These are phyloP conservation scores for Saccostrea cuccullata DNA, from an alignment of 1,140 invertebrate species.

Conservation along the genomic window DNA sequence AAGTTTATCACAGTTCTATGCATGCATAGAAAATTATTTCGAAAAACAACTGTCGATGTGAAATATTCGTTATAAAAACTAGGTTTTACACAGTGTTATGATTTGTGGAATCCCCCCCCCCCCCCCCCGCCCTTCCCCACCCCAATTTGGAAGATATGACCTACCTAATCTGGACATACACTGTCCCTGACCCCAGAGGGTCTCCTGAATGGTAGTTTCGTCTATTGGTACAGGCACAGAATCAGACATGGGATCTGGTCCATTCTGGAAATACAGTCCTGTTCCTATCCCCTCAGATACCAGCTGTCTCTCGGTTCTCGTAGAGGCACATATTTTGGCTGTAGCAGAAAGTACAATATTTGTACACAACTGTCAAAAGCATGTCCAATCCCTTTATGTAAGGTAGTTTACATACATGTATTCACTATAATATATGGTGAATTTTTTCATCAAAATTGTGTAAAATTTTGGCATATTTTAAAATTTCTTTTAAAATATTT, in stretches of 20 bases:
- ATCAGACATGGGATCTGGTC: neutral
- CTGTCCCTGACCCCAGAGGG: slow-evolving; percentile 10
- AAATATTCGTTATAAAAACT: too few relatives aligned
- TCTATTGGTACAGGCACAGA: neutral
- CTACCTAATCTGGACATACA: slow-evolving; percentile 13
- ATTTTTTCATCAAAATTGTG: neutral
- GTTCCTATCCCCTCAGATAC: neutral
- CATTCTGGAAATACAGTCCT: slow-evolving; percentile 28
- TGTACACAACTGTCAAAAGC: too few relatives aligned
- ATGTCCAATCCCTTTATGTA: too few relatives aligned
- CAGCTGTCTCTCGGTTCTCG: neutral
- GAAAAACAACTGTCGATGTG: too few relatives aligned
- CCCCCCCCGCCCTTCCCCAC: too few relatives aligned
- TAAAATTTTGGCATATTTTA: neutral
- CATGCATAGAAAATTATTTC: too few relatives aligned
- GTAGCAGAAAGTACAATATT: neutral
- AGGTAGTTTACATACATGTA: too few relatives aligned
- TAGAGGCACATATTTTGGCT: slow-evolving; percentile 13
- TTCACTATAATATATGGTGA: too few relatives aligned
- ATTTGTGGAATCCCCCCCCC: neutral
- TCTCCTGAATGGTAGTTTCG: neutral
- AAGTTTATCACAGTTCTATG: too few relatives aligned
- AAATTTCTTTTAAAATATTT: neutral
- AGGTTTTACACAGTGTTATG: neutral
- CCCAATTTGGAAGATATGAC: neutral